Conservation (phyloP, 2,797 vertebrate genomes). For the Malacoraja senta region DNA sequence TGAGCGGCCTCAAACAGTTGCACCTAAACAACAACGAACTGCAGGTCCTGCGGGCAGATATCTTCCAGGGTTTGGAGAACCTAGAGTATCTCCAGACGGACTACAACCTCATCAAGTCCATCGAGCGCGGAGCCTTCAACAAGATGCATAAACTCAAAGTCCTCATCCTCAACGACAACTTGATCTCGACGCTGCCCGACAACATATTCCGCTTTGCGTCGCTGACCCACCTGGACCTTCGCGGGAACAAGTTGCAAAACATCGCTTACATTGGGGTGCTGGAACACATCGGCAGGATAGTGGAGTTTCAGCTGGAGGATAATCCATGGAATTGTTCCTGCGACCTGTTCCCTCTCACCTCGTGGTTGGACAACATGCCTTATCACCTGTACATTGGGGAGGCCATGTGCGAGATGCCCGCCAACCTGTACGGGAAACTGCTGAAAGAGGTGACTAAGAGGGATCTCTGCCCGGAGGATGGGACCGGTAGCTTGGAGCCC, state of each 20-base stretch:
- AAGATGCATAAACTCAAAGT: conserved; percentile 96
- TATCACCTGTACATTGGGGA: conserved; percentile 97
- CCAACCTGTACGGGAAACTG: conserved; percentile 85
- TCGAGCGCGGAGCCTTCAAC: conserved; percentile 96
- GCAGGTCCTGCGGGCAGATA: conserved; percentile 89
- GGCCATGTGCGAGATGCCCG: conserved; percentile 93
- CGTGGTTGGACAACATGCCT: conserved; percentile 98
- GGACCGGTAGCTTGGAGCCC: conserved; percentile 86
- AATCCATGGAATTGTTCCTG: conserved; percentile 99
- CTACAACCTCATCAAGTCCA: conserved; percentile 98
- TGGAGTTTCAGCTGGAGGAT: conserved; percentile 91
- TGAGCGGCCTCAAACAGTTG: conserved; percentile 90
- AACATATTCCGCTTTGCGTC: conserved; percentile 98
- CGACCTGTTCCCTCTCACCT: conserved; percentile 89
- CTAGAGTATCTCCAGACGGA: conserved; percentile 99
- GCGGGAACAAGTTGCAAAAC: conserved; percentile 94
- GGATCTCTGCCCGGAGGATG: conserved; percentile 91
- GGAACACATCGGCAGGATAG: conserved; percentile 92
- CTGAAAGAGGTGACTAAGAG: conserved; percentile 94
- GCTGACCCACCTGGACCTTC: conserved; percentile 94
- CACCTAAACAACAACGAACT: conserved; percentile 98
- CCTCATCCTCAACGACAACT: conserved; percentile 95
- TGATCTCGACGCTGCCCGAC: conserved; percentile 87
- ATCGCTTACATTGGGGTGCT: conserved; percentile 92
- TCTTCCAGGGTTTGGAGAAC: conserved; percentile 95